Base-by-base conservation (phyloP, 2,113 vertebrate species). In the Labeo catla region DNA sequence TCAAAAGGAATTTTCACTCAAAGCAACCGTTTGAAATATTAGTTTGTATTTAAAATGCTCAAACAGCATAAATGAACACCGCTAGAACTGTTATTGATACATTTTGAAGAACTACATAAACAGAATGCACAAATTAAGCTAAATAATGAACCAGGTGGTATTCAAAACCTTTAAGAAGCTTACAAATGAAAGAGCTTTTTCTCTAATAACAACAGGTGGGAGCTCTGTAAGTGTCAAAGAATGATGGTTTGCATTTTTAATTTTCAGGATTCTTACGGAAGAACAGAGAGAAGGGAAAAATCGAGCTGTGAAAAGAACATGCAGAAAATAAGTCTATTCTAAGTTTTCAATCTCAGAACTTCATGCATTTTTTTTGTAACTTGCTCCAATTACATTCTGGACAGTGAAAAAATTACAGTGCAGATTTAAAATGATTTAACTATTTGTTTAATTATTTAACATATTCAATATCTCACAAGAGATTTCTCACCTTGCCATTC, bases 271-370 rank as follows among this genome's bases (percentile, higher is more conserved):
- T 87, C 39, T 78, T 88, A 86, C 86, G 8, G 84, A 92, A 92
- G 88, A 95, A 90, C 76, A 91, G 83, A 4, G 90, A 84, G 34
- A 94, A 89, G 0, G 93, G 90, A 81, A 93, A 93, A 68, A 92
- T 39, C 12, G 90, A 77, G 23, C 93, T 94, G 91, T 49, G 57
- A 76, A 65, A 72, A 52, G 39, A 70, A 3, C 16, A 16, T 72
- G 10, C n/a, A 52, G 15, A 39, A 83, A n/a, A n/a, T 6, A 13
- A 79, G 16, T 19, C 3, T 47, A 47, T 49, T 76, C 21, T 76
- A 7, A 76, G 23, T 76, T 76, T 74, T 74, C 4, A 76, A 49
- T 34, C 4, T 54, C 8, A 77, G 50, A 54, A 36, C 49, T 54
- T 34, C 12, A 50, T 34, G 11, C 16, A 21, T 3, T 39, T 39